Base-by-base conservation (phyloP, 2,888 invertebrate genomes). In the Mesochorus sp. region DNA sequence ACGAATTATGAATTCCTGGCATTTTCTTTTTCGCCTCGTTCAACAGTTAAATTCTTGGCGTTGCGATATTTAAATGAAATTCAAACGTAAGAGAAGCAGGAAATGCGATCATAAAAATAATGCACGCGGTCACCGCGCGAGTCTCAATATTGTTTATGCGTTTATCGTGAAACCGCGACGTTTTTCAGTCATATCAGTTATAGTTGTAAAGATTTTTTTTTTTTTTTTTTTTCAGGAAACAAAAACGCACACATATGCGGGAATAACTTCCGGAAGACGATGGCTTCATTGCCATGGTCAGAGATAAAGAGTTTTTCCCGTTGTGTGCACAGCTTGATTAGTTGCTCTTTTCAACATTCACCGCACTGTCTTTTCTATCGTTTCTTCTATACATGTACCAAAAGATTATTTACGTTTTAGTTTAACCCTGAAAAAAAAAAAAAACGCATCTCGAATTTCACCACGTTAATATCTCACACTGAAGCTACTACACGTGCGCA, bases 261-360 rank as follows among this genome's bases (percentile, higher is more conserved):
- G 67, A 34, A 31, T 44, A 53, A 14, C 64, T 74, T 78, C 74
- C 78, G 74, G 78, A 26, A 66, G 78, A 57, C 47, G 57, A 62
- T 19, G 21, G 49, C 59, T 49, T 77, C 77, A 77, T 73, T 73
- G 77, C 78, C 78, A 74, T 59, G 70, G 74, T 64, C 70, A 66
- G 61, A 78, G 78, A 78, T 78, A 66, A 78, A 74, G n/a, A 71
- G 53, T 72, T 34, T 61, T 64, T 31, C 37, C 55, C 42, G 31
- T 28, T 78, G 74, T 78, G 64, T 78, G 66, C 74, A 64, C 78
- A 78, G 78, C 78, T 78, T 78, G 78, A 74, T 78, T 74, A 74
- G 74, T 59, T 51, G 34, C 71, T 47, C 62, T 31, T 31, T 44
- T 24, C 28, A 37, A 53, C 44, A 31, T 24, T 55, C 39, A 51